These are phyloP conservation scores for Falcaria lacertinaria DNA, from an alignment of 2,888 invertebrate species.

Conservation along the genomic window DNA sequence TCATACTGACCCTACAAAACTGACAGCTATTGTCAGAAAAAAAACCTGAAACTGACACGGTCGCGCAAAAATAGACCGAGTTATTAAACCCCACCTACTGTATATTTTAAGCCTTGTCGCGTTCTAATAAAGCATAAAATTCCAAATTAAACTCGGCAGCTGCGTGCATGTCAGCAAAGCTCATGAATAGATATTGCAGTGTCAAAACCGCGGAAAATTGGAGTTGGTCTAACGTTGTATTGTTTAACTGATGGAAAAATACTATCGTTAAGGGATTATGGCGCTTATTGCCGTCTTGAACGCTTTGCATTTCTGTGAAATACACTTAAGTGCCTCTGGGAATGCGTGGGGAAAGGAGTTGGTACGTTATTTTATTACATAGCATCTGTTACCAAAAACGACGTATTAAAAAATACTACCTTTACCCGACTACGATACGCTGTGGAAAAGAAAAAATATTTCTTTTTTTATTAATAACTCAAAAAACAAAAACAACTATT, in stretches of 20 bases:
- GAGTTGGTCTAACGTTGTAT: constrained; percentile 35
- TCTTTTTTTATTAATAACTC: no score
- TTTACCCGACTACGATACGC: no score
- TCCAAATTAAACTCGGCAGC: constrained; percentile 7
- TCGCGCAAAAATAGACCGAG: not conserved
- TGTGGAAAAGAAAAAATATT: no score
- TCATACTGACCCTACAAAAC: not conserved
- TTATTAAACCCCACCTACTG: constrained; percentile 5
- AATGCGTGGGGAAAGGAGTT: no score
- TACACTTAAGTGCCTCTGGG: not conserved
- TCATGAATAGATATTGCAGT: constrained; percentile 72
- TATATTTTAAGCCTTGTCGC: constrained; percentile 8
- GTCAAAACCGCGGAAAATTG: constrained; percentile 67
- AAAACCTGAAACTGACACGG: not conserved
- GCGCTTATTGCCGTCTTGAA: not conserved
- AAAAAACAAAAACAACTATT: no score
- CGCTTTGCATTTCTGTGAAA: not conserved
- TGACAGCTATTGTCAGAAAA: constrained; percentile 25
- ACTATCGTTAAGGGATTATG: constrained; percentile 14
- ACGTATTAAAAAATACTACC: no score
- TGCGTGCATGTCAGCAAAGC: constrained; percentile 39
- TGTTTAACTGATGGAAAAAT: constrained; percentile 29
- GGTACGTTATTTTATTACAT: no score
- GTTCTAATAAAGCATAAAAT: constrained; percentile 3
- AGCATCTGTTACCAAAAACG: no score